phyloP scores from a whole-genome alignment of 2,113 vertebrate species.

The Hiodon tergisus region DNA sequence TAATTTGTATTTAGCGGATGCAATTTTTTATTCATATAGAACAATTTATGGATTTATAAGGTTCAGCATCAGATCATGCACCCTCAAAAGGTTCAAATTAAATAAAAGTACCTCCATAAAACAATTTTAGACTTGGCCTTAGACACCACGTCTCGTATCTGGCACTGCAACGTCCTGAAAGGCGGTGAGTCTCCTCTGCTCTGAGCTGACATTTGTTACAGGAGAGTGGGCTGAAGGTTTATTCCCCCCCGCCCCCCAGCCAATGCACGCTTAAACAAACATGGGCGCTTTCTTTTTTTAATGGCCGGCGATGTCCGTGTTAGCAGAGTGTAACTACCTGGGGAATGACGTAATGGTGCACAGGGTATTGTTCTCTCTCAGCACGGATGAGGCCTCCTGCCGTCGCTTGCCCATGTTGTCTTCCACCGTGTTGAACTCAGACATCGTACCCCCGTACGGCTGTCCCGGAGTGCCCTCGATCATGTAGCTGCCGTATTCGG shows the following conservation, averaged over 20 bases:
- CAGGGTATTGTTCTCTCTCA: constrained; percentile 74
- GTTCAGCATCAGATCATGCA: too few species aligned
- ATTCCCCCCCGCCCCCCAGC: not conserved
- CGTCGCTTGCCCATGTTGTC: constrained; percentile 93
- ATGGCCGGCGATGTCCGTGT: not conserved
- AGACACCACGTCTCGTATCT: too few species aligned
- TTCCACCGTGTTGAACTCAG: constrained; percentile 96
- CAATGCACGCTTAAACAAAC: not conserved
- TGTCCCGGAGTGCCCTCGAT: constrained; percentile 95
- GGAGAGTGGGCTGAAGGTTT: not conserved
- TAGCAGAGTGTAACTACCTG: constrained; percentile 59
- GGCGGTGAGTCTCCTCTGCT: too few species aligned
- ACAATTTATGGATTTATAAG: too few species aligned
- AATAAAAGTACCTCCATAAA: too few species aligned
- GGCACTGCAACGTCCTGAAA: too few species aligned
- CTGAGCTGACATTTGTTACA: too few species aligned
- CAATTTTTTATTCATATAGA: too few species aligned
- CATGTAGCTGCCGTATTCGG: constrained; percentile 96
- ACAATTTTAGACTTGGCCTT: too few species aligned
- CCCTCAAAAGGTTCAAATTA: too few species aligned
- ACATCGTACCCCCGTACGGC: constrained; percentile 94
- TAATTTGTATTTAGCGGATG: too few species aligned
- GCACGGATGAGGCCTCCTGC: constrained; percentile 77
- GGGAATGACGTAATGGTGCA: constrained; percentile 91
- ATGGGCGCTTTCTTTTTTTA: not conserved